A percentile compares a stretch with the other conserved stretches of the same genome.
phyloP scores from a whole-genome alignment of 2,888 invertebrate genomes.

The Yponomeuta evonymella region DNA sequence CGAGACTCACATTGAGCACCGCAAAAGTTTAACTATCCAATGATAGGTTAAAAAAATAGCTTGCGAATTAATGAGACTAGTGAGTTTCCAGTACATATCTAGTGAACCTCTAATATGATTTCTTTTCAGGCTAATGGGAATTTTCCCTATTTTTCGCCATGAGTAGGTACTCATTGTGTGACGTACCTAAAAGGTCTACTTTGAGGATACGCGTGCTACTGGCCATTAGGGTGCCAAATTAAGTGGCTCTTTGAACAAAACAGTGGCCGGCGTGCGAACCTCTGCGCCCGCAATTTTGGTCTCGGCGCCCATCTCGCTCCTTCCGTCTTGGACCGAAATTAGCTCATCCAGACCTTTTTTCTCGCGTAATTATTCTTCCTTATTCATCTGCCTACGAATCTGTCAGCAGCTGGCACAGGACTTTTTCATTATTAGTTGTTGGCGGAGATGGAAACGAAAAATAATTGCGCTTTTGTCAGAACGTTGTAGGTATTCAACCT shows the following conservation, averaged over 20 bases:
- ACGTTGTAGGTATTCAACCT: not conserved
- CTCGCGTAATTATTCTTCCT: slow-evolving; percentile 1
- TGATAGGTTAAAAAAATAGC: not conserved
- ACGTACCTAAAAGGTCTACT: not conserved
- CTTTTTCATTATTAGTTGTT: not conserved
- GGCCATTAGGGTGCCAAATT: not conserved
- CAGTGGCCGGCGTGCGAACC: not conserved
- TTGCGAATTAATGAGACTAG: no score
- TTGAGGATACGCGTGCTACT: not conserved
- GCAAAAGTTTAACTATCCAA: not conserved
- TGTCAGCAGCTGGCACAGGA: not conserved
- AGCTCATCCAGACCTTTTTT: not conserved
- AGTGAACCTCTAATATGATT: not conserved
- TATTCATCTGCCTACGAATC: not conserved
- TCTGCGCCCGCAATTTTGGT: not conserved
- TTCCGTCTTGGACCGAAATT: not conserved
- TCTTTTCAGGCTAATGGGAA: no score
- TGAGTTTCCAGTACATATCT: not conserved
- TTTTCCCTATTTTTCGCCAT: no score
- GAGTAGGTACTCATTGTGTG: no score
- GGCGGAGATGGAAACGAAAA: not conserved
- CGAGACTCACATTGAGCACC: not conserved
- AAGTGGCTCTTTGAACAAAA: slow-evolving; percentile 3
- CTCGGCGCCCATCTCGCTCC: not conserved
- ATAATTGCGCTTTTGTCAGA: not conserved